Evolutionary conservation across 1,140 invertebrate species (phyloP).

Genomic region (Drosophila ohnishii): DNA sequence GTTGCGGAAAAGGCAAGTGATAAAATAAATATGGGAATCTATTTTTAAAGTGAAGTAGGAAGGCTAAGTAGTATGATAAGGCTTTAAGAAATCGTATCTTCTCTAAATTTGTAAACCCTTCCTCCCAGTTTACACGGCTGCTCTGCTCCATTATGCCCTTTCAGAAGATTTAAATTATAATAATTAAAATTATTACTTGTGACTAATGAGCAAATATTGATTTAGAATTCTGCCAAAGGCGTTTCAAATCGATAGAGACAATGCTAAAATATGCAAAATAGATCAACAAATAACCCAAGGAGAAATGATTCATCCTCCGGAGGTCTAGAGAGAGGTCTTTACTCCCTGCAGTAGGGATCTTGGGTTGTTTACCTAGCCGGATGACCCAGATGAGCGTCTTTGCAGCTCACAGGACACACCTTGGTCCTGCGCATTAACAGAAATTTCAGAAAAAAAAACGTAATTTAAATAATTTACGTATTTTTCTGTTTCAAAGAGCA

Average conservation of each 20-base stretch:
- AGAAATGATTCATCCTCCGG: not conserved
- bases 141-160: not conserved
- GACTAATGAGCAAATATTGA: slow-evolving; percentile 79
- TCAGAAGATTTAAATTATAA: slow-evolving; percentile 46
- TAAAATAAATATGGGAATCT: not conserved
- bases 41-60: not conserved
- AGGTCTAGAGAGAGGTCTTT: not conserved
- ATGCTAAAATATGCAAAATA: slow-evolving; percentile 59
- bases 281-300: slow-evolving; percentile 56
- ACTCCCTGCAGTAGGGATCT: not conserved
- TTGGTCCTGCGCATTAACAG: slow-evolving; percentile 18
- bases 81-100: not conserved
- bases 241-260: slow-evolving; percentile 28
- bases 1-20: not conserved
- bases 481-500: slow-evolving; percentile 46
- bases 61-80: not conserved
- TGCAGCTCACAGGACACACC: slow-evolving; percentile 20
- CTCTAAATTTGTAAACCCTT: not conserved
- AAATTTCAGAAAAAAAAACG: slow-evolving; percentile 9
- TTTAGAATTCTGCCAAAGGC: slow-evolving; percentile 37
- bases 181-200: slow-evolving; percentile 73
- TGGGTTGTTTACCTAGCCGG: slow-evolving; percentile 20
- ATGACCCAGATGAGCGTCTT: slow-evolving; percentile 25
- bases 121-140: not conserved
- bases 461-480: slow-evolving; percentile 46